A percentile compares a stretch with the other conserved stretches of the same genome.
Evolutionary conservation across 2,888 invertebrate genomes (phyloP).

Genomic region (Ochlodes sylvanus): DNA sequence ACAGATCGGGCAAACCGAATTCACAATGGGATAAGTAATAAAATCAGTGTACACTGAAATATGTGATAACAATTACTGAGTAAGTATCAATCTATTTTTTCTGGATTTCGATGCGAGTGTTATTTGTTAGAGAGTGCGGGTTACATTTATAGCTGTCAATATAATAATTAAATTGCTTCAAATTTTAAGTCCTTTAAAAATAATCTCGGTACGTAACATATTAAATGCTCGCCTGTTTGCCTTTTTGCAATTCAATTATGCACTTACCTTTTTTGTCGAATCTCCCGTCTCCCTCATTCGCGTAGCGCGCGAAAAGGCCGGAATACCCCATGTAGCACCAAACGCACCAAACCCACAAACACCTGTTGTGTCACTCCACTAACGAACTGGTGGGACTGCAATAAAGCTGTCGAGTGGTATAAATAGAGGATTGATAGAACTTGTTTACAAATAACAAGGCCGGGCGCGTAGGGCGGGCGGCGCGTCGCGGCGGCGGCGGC

Average conservation of each 20-base stretch:
- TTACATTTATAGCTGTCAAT: too few relatives aligned
- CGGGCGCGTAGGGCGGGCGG: constrained; percentile 52
- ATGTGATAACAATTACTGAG: too few relatives aligned
- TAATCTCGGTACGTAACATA: neutral
- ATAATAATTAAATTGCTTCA: too few relatives aligned
- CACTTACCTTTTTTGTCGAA: constrained; percentile 27
- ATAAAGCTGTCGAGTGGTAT: constrained; percentile 39
- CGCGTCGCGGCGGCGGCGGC: constrained; percentile 46
- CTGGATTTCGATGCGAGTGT: too few relatives aligned
- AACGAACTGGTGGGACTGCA: constrained; percentile 22
- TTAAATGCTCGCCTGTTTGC: neutral
- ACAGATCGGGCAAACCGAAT: too few relatives aligned
- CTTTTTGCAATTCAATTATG: constrained; percentile 17
- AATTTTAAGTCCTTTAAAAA: too few relatives aligned
- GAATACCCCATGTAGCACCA: neutral
- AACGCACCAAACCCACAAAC: constrained; percentile 22
- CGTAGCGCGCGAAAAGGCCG: constrained; percentile 31
- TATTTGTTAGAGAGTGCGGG: too few relatives aligned
- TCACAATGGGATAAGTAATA: too few relatives aligned
- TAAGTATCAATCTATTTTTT: too few relatives aligned
- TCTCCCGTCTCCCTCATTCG: constrained; percentile 16
- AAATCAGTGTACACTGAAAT: too few relatives aligned
- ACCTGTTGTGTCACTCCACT: constrained; percentile 36
- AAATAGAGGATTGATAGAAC: constrained; percentile 45
- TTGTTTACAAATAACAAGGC: constrained; percentile 55